Evolutionary conservation across 2,113 vertebrate species (phyloP).

Genomic region (Trogon melanurus): DNA sequence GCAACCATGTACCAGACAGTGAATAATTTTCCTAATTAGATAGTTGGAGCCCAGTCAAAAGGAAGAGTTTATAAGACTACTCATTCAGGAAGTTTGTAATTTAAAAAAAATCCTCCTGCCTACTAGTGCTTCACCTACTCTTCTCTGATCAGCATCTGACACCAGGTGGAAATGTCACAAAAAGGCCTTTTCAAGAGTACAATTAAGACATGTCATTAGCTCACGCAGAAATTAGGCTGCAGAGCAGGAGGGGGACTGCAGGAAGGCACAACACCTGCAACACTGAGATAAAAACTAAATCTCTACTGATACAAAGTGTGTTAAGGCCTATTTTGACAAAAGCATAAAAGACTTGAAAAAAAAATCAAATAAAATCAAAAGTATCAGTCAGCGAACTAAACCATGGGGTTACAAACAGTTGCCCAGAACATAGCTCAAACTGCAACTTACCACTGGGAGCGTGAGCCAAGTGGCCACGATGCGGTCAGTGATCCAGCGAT

Average conservation of each 20-base stretch:
- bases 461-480: conserved; percentile 96
- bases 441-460: conserved; percentile 89
- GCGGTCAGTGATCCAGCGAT: conserved; percentile 93
- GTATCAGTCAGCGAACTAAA: neutral
- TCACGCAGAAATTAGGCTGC: neutral
- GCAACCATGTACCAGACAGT: neutral
- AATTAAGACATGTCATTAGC: neutral
- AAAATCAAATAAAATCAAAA: neutral
- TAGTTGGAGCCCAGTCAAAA: neutral
- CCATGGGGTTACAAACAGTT: neutral
- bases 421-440: neutral
- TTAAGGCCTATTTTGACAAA: neutral
- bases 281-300: neutral
- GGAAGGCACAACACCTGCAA: neutral
- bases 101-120: neutral
- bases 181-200: neutral
- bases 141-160: neutral
- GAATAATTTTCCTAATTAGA: neutral
- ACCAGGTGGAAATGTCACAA: neutral
- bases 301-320: neutral
- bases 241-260: neutral
- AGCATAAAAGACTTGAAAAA: neutral
- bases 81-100: neutral
- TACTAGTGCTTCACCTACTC: neutral
- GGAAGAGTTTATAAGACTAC: neutral